These are phyloP conservation scores for Volucella inanis DNA, from an alignment of 2,888 invertebrate genomes.

Conservation along the genomic window DNA sequence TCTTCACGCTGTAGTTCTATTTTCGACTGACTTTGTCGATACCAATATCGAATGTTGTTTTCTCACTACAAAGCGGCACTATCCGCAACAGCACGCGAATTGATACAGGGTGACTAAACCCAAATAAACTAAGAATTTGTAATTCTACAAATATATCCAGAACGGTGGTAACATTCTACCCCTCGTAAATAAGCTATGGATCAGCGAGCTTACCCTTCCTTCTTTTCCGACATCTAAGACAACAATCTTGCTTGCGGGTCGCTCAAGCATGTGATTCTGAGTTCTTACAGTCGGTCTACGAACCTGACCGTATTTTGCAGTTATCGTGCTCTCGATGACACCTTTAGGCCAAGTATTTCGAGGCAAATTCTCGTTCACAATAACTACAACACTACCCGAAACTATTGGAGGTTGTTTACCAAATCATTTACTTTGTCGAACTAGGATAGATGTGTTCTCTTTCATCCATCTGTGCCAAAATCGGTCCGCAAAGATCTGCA, in stretches of 20 bases:
- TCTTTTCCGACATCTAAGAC: background rate
- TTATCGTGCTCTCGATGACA: background rate
- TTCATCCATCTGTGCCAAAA: conserved; percentile 64
- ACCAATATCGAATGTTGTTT: too few species aligned
- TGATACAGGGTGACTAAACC: too few species aligned
- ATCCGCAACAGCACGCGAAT: too few species aligned
- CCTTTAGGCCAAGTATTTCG: background rate
- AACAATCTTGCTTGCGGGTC: background rate
- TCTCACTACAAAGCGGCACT: too few species aligned
- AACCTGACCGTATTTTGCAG: background rate
- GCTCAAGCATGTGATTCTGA: background rate
- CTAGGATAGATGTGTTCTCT: conserved; percentile 59
- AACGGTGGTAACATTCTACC: too few species aligned
- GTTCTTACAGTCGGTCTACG: background rate
- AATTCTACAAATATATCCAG: too few species aligned
- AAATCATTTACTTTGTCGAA: conserved; percentile 10
- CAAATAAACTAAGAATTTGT: too few species aligned
- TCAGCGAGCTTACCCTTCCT: background rate
- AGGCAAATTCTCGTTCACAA: conserved; percentile 18
- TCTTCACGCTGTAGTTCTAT: too few species aligned
- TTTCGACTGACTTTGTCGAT: too few species aligned
- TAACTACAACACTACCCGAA: conserved; percentile 20
- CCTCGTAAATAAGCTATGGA: background rate
- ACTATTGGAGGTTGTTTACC: conserved; percentile 3
- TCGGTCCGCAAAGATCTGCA: conserved; percentile 38